These are phyloP conservation scores for Maylandia zebra DNA, from an alignment of 2,113 vertebrate species.

Conservation along the genomic window DNA sequence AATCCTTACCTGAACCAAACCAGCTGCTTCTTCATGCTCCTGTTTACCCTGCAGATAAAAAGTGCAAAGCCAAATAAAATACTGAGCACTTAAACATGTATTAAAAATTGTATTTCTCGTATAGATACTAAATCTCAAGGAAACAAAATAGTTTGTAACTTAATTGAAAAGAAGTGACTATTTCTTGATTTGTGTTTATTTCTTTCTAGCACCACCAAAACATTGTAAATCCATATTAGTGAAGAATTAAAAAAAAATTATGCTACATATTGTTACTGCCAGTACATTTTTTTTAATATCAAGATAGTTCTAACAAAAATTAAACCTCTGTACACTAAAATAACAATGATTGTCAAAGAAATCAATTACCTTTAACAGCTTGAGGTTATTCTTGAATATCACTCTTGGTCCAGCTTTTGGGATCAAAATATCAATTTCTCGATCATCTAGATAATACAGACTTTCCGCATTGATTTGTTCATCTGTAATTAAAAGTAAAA, in stretches of 20 bases:
- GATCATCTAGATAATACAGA: neutral
- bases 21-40: neutral
- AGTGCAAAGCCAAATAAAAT: neutral
- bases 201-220: neutral
- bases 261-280: neutral
- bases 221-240: neutral
- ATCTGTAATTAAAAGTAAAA: neutral
- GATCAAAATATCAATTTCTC: neutral
- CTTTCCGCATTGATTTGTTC: neutral
- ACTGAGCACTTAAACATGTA: neutral
- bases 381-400: neutral
- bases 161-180: neutral
- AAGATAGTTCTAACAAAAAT: neutral
- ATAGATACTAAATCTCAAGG: neutral
- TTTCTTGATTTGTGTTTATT: neutral
- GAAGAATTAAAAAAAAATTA: neutral
- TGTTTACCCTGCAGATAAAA: neutral
- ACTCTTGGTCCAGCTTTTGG: neutral
- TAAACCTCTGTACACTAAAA: neutral
- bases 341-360: neutral
- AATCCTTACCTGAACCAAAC: neutral
- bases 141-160: neutral
- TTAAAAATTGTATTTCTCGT: neutral
- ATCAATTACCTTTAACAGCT: constrained; percentile 1
- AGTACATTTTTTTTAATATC: neutral